Evolutionary conservation across 1,140 invertebrate species (phyloP), one percentile per base, ranked within the genome.

Genomic region (Calephelis nemesis): DNA sequence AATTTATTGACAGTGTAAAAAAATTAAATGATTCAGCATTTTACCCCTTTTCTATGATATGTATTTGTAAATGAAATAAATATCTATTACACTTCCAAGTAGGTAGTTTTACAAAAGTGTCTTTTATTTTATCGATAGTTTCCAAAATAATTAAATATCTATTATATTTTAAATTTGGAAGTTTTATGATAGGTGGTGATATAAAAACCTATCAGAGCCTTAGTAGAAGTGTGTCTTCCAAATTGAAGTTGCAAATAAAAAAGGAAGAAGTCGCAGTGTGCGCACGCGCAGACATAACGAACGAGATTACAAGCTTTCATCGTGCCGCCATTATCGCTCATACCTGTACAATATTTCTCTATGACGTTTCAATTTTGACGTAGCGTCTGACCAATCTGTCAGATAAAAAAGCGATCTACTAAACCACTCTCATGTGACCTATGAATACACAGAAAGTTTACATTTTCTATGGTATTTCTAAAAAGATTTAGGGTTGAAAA

Each of bases 321-420:
- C 84, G 70, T 70, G 70, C 82, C 81, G 79, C 74, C 72, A 76
- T 73, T 78, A 75, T 82, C 79, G 75, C 74, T 77, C 80, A 73
- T 68, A n/a, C 62, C 68, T 73, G 75, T 70, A 80, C 81, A 83
- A 84, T 85, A 82, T 81, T 75, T 71, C 74, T 79, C 77, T 89
- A 89, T 89, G 87, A 87, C 84, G 85, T 76, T 82, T 87, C 85
- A 87, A 83, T 88, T 90, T 83, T 80, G 79, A 82, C 70, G 66
- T 70, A 83, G 76, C 75, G 66, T 30, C 54, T 75, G 79, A 65
- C 67, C 69, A 63, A 74, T 71, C 62, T 65, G 47, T 40, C 45
- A 66, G 63, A 72, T 49, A 76, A 76, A 75, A 74, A 64, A 73
- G 66, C 71, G 68, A 74, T 68, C 62, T 67, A 15, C 39, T 62